phyloP scores from a whole-genome alignment of 2,113 vertebrate genomes.

The Hyperopisus bebe region DNA sequence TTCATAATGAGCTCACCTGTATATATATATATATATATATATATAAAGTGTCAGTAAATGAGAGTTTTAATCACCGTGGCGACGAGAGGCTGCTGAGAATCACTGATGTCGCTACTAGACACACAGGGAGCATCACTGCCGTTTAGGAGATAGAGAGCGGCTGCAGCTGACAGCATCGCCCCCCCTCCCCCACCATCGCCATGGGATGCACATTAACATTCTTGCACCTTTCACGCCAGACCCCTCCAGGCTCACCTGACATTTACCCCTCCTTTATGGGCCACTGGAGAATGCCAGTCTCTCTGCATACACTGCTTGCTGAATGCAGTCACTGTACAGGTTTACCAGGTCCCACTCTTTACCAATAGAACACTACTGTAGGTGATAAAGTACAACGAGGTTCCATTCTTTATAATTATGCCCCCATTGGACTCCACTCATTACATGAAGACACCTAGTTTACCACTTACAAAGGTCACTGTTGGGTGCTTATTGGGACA shows the following conservation, averaged over 20 bases:
- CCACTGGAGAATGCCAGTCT: neutral
- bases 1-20: neutral
- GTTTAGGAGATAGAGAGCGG: neutral
- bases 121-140: neutral
- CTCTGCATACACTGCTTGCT: neutral
- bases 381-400: neutral
- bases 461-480: neutral
- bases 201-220: conserved; percentile 16
- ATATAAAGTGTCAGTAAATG: neutral
- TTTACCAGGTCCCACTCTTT: neutral
- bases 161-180: neutral
- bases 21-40: neutral
- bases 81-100: neutral
- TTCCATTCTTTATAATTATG: neutral
- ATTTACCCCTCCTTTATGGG: conserved; percentile 10
- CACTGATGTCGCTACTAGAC: neutral
- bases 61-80: neutral
- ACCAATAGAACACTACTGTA: neutral
- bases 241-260: neutral
- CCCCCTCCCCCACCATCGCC: neutral
- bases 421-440: neutral
- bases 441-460: neutral
- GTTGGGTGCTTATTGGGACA: neutral
- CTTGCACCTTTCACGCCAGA: neutral
- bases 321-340: conserved; percentile 2